These are phyloP conservation scores for Calliopum simillimum DNA, from an alignment of 2,888 invertebrate genomes.

Conservation along the genomic window DNA sequence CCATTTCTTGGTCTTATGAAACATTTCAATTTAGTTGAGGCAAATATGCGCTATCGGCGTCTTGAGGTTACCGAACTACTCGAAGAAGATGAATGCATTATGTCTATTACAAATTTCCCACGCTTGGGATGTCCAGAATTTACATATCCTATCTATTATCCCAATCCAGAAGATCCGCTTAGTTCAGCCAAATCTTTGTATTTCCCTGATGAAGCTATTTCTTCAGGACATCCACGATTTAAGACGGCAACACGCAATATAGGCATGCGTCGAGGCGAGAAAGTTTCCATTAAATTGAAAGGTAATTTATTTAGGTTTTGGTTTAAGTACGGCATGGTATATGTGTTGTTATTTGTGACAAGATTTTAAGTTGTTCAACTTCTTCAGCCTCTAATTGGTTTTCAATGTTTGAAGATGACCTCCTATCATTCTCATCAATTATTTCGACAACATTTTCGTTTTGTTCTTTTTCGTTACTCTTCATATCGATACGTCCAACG, in stretches of 20 bases:
- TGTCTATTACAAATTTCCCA: slow-evolving; percentile 94
- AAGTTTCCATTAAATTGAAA: slow-evolving; percentile 96
- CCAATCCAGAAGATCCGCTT: slow-evolving; percentile 76
- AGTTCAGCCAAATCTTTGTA: slow-evolving; percentile 88
- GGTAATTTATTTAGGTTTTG: no score
- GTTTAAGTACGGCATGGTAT: no score
- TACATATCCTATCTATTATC: slow-evolving; percentile 78
- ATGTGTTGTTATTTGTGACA: no score
- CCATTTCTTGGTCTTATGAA: slow-evolving; percentile 95
- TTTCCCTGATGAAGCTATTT: slow-evolving; percentile 96
- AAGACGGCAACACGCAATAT: slow-evolving; percentile 94
- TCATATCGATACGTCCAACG: no score
- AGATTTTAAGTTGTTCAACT: no score
- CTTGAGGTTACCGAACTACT: slow-evolving; percentile 85
- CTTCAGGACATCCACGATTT: slow-evolving; percentile 94
- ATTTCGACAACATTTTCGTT: no score
- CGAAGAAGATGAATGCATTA: slow-evolving; percentile 82
- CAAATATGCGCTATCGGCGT: slow-evolving; percentile 90
- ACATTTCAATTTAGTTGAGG: slow-evolving; percentile 98
- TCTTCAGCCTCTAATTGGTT: no score
- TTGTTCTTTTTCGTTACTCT: no score
- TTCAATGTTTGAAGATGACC: no score
- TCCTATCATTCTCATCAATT: no score
- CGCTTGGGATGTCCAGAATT: slow-evolving; percentile 91
- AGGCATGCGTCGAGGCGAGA: slow-evolving; percentile 89